Base-by-base conservation (phyloP, 1,140 invertebrate species). In the Aphelinus certus region DNA sequence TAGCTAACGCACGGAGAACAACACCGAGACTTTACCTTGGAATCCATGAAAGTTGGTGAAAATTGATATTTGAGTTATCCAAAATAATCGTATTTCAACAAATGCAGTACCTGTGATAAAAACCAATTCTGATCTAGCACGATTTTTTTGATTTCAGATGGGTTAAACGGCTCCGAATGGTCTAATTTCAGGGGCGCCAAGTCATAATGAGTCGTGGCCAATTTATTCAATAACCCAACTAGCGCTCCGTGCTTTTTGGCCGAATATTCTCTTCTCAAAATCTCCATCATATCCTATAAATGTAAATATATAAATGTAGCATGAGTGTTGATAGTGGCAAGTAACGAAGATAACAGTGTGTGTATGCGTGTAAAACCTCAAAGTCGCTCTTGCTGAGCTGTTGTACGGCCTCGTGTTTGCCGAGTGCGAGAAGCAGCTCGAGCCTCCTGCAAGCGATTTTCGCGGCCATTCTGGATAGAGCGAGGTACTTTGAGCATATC, bases 341-440 rank as follows among this genome's bases (percentile, higher is more conserved):
- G 26, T 26, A 26, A 26, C 26, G 26, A 26, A 26, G 26, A 26
- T 26, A 26, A 0, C 26, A 26, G 26, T 26, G 26, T 26, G 26
- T 26, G 26, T 26, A 26, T 26, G 26, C 26, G 26, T 26, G 26
- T 26, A 26, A 26, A 26, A 76, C 89, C 7, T 88, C 81, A 47
- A 92, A 82, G 77, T 92, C 90, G 51, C 92, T 89, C 63, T 89
- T 85, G 4, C 90, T 81, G 10, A 94, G 78, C 77, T 93, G 92
- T 42, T 86, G 82, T 7, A 70, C 72, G n/a, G 89, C 87, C 57
- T 90, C 88, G 62, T 89, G 88, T 58, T 80, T 73, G 56, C 83
- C 83, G 56, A 91, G 85, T 2, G 90, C 90, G 58, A 94, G 80
- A 4, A 95, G 83, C 66, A 91, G 88, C 79, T 94, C 92, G 3